Evolutionary conservation across 2,113 vertebrate genomes (phyloP), one percentile per base, ranked within the genome.

Genomic region (Dicrurus megarhynchus): DNA sequence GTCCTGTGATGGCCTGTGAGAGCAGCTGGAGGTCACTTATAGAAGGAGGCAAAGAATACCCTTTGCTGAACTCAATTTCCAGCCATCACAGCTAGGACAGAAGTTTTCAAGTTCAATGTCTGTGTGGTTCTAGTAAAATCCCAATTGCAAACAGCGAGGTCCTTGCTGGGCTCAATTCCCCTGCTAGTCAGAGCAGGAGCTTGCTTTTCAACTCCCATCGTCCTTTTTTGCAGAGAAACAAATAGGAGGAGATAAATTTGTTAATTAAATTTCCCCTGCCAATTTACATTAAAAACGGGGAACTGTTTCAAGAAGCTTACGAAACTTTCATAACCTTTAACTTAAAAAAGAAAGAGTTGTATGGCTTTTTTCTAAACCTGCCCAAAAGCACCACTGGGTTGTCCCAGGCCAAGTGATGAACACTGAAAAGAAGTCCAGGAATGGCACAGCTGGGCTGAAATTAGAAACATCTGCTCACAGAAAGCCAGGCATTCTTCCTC

Each of bases 201-300:
- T 85, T 41, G 59, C 23, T 69, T 89, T 79, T 73, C 44, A 73
- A n/a, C 30, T 52, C 70, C 6, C 32, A 23, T 44, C 35, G 16
- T 93, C 44, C 21, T 55, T 57, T 70, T 92, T 47, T 56, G 50
- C 70, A 81, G 39, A 70, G 68, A 83, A 80, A 50, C 7, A 4
- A 39, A 52, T 47, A 91, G 82, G 71, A 90, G 60, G 68, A 77
- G 47, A 90, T 63, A 87, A 0, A 70, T 89, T 94, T 89, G 68
- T 71, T 96, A 94, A 89, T 78, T 90, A 92, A 87, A 95, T 90
- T 94, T 88, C 69, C 88, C 90, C 83, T 56, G 32, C 18, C 18
- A 35, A 90, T 94, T 95, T 93, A 93, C 87, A 93, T 87, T 42
- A 59, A 90, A 85, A 93, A 88, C 59, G 82, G 60, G 76, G 82